These are phyloP conservation scores for Colossoma macropomum DNA, from an alignment of 2,113 vertebrate species.

Conservation along the genomic window DNA sequence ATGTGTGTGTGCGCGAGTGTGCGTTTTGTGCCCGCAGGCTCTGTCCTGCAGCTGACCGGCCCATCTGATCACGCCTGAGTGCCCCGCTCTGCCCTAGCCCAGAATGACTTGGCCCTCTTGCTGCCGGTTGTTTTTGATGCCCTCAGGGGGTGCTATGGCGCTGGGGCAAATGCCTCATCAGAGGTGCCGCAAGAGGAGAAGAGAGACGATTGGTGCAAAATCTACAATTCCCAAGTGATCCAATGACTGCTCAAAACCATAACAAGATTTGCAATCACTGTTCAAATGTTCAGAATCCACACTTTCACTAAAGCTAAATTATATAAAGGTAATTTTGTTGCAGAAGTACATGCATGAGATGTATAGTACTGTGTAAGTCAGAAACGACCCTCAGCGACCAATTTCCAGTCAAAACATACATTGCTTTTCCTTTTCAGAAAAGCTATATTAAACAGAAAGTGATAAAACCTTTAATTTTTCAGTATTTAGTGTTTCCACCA, in stretches of 20 bases:
- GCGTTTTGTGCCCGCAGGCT: constrained; percentile 69
- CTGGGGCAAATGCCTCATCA: constrained; percentile 8
- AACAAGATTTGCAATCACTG: not conserved
- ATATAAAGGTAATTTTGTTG: too few species aligned
- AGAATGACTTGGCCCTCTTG: constrained; percentile 41
- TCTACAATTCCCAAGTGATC: not conserved
- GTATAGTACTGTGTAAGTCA: too few species aligned
- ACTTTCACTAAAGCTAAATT: too few species aligned
- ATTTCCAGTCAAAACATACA: too few species aligned
- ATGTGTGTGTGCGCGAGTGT: constrained; percentile 8
- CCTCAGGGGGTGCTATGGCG: constrained; percentile 27
- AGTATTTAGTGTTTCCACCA: too few species aligned
- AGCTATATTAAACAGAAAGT: too few species aligned
- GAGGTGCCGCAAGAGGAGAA: constrained; percentile 8
- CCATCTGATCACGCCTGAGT: constrained; percentile 72
- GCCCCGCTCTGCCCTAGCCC: constrained; percentile 65
- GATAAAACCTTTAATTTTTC: too few species aligned
- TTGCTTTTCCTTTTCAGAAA: too few species aligned
- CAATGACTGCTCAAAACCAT: not conserved
- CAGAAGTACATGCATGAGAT: too few species aligned
- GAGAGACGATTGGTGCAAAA: not conserved
- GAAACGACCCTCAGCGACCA: too few species aligned
- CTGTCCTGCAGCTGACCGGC: constrained; percentile 65
- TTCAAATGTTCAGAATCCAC: not conserved
- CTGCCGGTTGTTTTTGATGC: constrained; percentile 64